These are phyloP conservation scores for Neosilurus mollespiculum DNA, from an alignment of 2,797 vertebrate genomes.

Conservation along the genomic window DNA sequence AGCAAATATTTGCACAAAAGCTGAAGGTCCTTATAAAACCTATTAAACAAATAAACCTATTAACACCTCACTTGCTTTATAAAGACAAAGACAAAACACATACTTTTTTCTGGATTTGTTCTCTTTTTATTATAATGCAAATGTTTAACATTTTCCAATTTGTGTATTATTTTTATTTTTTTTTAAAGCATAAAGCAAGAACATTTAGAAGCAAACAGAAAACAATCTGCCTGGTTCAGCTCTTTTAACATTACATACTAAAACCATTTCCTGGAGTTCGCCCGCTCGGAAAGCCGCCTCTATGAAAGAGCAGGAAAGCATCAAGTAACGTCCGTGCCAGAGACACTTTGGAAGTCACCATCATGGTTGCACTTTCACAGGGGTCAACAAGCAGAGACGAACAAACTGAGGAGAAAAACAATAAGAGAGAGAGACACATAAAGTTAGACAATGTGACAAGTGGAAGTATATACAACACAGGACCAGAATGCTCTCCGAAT, in stretches of 20 bases:
- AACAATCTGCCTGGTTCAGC: not conserved
- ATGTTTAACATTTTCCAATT: constrained; percentile 6
- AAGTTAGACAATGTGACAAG: not conserved
- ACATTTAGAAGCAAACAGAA: not conserved
- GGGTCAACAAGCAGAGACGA: constrained; percentile 49
- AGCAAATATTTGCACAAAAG: not conserved
- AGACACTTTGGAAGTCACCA: constrained; percentile 59
- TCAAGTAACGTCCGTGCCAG: constrained; percentile 57
- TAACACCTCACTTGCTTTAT: not conserved
- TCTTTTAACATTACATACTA: not conserved
- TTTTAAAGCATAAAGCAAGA: not conserved
- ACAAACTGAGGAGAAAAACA: constrained; percentile 42
- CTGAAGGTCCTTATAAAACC: not conserved
- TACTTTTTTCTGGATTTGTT: not conserved
- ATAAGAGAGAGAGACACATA: not conserved
- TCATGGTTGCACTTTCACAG: constrained; percentile 59
- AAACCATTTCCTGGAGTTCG: constrained; percentile 38
- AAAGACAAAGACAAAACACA: not conserved
- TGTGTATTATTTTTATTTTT: not conserved
- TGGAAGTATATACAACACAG: not conserved
- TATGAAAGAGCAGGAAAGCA: constrained; percentile 41
- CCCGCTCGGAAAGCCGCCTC: constrained; percentile 37
- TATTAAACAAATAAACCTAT: not conserved
- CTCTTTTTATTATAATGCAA: constrained; percentile 32
- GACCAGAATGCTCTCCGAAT: too few relatives aligned